Evolutionary conservation across 2,888 invertebrate genomes (phyloP).

Genomic region (Oligia strigilis): DNA sequence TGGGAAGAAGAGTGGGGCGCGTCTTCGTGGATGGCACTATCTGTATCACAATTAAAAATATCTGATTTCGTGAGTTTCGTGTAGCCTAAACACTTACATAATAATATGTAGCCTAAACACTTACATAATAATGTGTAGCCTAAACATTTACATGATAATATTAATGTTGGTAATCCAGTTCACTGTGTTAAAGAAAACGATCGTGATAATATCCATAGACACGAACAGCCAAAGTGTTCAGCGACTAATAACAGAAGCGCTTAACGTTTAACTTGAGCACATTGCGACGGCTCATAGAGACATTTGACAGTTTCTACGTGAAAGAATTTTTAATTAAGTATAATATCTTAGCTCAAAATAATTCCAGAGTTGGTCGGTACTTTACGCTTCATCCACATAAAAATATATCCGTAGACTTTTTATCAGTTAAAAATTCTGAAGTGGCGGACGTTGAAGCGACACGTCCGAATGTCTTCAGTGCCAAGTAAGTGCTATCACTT

Average conservation of each 20-base stretch:
- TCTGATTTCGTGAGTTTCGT: not conserved
- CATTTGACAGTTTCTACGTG: slow-evolving; percentile 19
- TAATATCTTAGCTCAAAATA: slow-evolving; percentile 16
- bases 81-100: not conserved
- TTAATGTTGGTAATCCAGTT: not conserved
- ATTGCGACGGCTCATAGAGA: slow-evolving; percentile 16
- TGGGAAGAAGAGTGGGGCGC: too few relatives aligned
- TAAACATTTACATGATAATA: not conserved
- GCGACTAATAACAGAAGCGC: not conserved
- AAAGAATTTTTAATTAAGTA: slow-evolving; percentile 31
- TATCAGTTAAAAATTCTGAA: slow-evolving; percentile 25
- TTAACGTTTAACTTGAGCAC: not conserved
- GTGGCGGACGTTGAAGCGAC: slow-evolving; percentile 2
- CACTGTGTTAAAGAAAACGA: not conserved
- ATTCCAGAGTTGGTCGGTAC: slow-evolving; percentile 15
- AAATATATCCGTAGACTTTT: slow-evolving; percentile 44
- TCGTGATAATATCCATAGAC: not conserved
- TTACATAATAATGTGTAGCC: not conserved
- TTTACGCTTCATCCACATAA: slow-evolving; percentile 45
- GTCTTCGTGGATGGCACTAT: too few relatives aligned
- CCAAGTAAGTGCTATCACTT: slow-evolving; percentile 30
- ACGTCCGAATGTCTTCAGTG: slow-evolving; percentile 27
- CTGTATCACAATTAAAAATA: too few relatives aligned
- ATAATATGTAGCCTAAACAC: not conserved
- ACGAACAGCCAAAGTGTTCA: slow-evolving; percentile 2